phyloP scores from a whole-genome alignment of 2,113 vertebrate species.

The Brachyistius frenatus region DNA sequence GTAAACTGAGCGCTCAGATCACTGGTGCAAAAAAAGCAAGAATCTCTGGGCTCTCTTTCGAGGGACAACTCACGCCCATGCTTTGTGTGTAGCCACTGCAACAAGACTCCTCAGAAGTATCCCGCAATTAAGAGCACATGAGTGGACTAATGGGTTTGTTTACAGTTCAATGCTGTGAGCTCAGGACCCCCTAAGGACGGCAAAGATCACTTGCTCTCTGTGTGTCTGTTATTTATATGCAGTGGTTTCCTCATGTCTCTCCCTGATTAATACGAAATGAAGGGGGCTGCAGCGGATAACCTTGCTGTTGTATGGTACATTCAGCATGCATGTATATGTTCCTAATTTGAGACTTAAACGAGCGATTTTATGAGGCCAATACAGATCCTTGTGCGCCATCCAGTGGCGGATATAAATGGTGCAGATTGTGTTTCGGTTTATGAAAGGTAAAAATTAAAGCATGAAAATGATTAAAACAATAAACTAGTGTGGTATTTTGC shows the following conservation, averaged over 20 bases:
- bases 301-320: slow-evolving; percentile 57
- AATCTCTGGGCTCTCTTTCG: slow-evolving; percentile 85
- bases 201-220: slow-evolving; percentile 54
- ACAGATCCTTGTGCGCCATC: slow-evolving; percentile 82
- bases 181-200: slow-evolving; percentile 54
- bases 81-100: slow-evolving; percentile 77
- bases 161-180: slow-evolving; percentile 57
- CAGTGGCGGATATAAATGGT: slow-evolving; percentile 66
- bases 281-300: slow-evolving; percentile 50
- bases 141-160: slow-evolving; percentile 68
- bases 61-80: slow-evolving; percentile 87
- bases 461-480: slow-evolving; percentile 8
- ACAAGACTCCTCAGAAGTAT: slow-evolving; percentile 55
- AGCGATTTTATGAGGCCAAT: slow-evolving; percentile 40
- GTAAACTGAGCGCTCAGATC: slow-evolving; percentile 73
- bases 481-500: neutral
- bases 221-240: slow-evolving; percentile 65
- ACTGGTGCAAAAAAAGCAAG: slow-evolving; percentile 83
- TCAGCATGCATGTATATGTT: slow-evolving; percentile 61
- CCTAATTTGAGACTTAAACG: slow-evolving; percentile 63
- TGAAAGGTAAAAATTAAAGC: neutral
- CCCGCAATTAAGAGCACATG: slow-evolving; percentile 53
- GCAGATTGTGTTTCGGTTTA: slow-evolving; percentile 10
- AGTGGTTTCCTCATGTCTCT: slow-evolving; percentile 46
- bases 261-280: slow-evolving; percentile 65